Conservation (phyloP, 2,113 vertebrate genomes). For the Pollachius pollachius region DNA sequence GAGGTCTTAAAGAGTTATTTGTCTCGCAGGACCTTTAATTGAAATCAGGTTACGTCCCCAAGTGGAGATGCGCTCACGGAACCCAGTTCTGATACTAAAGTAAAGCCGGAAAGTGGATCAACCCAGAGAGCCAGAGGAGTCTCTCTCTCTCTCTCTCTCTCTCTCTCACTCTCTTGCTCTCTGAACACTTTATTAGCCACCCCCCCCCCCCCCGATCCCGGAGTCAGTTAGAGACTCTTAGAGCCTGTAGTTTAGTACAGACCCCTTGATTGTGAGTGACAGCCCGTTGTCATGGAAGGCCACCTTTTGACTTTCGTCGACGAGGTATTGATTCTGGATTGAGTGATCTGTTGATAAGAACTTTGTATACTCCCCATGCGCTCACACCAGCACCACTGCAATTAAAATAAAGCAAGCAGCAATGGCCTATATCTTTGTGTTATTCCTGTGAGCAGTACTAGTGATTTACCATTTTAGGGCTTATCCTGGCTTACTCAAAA, state of each 20-base stretch:
- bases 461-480: constrained; percentile 75
- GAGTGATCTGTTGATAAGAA: constrained; percentile 53
- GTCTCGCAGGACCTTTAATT: constrained; percentile 68
- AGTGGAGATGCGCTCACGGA: constrained; percentile 67
- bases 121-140: constrained; percentile 24
- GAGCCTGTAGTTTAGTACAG: too few relatives aligned
- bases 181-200: constrained; percentile 8
- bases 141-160: constrained; percentile 29
- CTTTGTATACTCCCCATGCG: constrained; percentile 79
- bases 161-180: constrained; percentile 9
- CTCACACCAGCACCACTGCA: constrained; percentile 51
- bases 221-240: too few relatives aligned
- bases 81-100: constrained; percentile 71
- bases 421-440: constrained; percentile 99
- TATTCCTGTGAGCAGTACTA: constrained; percentile 61
- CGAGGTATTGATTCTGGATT: neutral
- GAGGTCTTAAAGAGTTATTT: constrained; percentile 61
- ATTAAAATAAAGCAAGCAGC: constrained; percentile 50
- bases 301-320: neutral
- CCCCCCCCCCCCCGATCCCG: too few relatives aligned
- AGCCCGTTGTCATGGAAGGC: too few relatives aligned
- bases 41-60: constrained; percentile 79
- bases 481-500: constrained; percentile 95
- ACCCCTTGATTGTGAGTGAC: too few relatives aligned
- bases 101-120: constrained; percentile 74